These are phyloP conservation scores for Diuraphis noxia DNA, from an alignment of 1,140 invertebrate genomes.

Conservation along the genomic window DNA sequence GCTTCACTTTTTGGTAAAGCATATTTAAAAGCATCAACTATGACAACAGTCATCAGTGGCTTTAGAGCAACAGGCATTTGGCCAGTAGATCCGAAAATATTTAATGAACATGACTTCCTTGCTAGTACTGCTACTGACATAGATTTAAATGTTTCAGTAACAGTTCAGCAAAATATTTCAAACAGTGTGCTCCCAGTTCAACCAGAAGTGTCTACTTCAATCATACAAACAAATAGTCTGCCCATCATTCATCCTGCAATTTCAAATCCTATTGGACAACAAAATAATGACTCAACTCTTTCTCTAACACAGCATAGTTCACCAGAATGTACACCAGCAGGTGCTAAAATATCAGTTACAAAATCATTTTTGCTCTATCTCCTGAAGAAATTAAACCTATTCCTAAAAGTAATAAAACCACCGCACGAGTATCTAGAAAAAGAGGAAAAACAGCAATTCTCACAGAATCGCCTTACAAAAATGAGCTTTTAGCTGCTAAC, in stretches of 20 bases:
- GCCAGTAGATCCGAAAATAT: neutral
- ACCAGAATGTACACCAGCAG: neutral
- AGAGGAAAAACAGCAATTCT: constrained; percentile 23
- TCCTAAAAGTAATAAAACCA: constrained; percentile 20
- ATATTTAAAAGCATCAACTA: constrained; percentile 58
- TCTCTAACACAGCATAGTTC: neutral
- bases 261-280: neutral
- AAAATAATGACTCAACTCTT: neutral
- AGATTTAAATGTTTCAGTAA: neutral
- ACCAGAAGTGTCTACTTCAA: neutral
- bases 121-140: constrained; percentile 4
- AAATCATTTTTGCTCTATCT: neutral
- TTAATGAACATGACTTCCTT: neutral
- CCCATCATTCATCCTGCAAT: neutral
- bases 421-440: neutral
- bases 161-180: neutral
- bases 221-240: neutral
- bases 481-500: neutral
- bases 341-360: neutral
- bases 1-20: constrained; percentile 58
- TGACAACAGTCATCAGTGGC: constrained; percentile 54
- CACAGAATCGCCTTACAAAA: constrained; percentile 19
- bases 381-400: constrained; percentile 17
- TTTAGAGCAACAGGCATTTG: constrained; percentile 17
- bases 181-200: neutral